Percentiles rank a stretch among this genome's conserved stretches.
phyloP scores from a whole-genome alignment of 2,797 vertebrate genomes.

The Anomalospiza imberbis region DNA sequence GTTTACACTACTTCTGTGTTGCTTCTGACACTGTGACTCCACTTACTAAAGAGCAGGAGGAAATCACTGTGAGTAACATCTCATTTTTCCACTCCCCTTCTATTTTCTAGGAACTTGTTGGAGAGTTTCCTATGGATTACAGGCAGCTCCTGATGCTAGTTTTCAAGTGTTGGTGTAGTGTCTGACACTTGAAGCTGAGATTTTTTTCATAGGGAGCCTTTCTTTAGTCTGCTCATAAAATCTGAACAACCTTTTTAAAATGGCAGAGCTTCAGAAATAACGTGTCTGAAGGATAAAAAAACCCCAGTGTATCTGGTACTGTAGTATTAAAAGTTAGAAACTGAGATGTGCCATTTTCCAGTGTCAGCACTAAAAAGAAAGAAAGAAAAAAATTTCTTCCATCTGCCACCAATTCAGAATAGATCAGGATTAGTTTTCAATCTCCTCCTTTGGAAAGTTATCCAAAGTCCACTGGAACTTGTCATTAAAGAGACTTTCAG shows the following conservation, averaged over 20 bases:
- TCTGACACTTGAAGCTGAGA: background rate
- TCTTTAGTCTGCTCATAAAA: background rate
- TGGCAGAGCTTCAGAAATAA: background rate
- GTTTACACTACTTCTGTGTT: background rate
- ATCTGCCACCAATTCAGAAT: background rate
- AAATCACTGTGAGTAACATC: background rate
- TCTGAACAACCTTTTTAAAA: background rate
- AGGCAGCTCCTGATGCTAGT: background rate
- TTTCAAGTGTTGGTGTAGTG: background rate
- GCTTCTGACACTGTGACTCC: background rate
- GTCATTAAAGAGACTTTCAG: background rate
- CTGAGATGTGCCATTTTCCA: background rate
- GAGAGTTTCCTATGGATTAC: background rate
- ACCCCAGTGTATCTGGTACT: background rate
- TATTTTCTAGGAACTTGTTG: slow-evolving; percentile 2
- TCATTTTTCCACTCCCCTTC: background rate
- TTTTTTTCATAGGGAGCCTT: background rate
- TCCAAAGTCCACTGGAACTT: background rate
- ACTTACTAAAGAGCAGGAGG: background rate
- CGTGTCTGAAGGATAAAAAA: background rate
- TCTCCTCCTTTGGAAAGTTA: background rate
- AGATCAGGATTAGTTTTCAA: background rate
- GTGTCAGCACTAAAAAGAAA: background rate
- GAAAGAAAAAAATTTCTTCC: background rate
- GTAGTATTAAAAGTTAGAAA: background rate